phyloP scores from a whole-genome alignment of 1,140 invertebrate species.

The Drosophila eugracilis region DNA sequence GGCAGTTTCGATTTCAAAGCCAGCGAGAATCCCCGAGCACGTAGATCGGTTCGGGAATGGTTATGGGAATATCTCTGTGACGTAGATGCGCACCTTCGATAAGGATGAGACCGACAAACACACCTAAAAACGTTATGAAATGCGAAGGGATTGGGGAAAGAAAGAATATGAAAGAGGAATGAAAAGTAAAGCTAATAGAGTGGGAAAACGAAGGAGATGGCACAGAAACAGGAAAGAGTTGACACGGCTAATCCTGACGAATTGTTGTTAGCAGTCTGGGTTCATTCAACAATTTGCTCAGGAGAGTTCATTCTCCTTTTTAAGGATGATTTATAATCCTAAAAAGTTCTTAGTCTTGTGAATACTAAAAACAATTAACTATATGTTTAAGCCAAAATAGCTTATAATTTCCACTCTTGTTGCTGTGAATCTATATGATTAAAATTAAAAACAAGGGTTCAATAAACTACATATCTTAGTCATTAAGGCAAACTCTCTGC shows the following conservation, averaged over 20 bases:
- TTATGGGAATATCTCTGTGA: conserved; percentile 50
- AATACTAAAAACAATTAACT: too few relatives aligned
- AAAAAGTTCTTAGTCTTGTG: neutral
- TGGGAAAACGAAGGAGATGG: conserved; percentile 1
- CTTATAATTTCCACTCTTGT: neutral
- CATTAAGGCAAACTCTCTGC: neutral
- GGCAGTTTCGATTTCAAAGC: conserved; percentile 77
- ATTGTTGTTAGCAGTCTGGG: conserved; percentile 36
- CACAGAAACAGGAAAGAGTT: conserved; percentile 37
- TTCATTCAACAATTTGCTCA: conserved; percentile 22
- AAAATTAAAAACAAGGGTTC: neutral
- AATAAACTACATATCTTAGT: neutral
- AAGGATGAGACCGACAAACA: conserved; percentile 62
- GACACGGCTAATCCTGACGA: conserved; percentile 67
- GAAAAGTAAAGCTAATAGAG: conserved; percentile 29
- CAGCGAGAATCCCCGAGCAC: conserved; percentile 47
- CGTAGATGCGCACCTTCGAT: conserved; percentile 79
- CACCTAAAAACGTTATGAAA: conserved; percentile 64
- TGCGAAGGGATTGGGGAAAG: neutral
- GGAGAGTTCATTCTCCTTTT: neutral
- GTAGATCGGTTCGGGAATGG: conserved; percentile 42
- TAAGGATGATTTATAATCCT: conserved; percentile 4
- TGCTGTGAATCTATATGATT: neutral
- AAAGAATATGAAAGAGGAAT: conserved; percentile 18
- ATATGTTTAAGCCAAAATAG: neutral